Evolutionary conservation across 1,140 invertebrate genomes (phyloP).

Genomic region (Drosophila punjabiensis): DNA sequence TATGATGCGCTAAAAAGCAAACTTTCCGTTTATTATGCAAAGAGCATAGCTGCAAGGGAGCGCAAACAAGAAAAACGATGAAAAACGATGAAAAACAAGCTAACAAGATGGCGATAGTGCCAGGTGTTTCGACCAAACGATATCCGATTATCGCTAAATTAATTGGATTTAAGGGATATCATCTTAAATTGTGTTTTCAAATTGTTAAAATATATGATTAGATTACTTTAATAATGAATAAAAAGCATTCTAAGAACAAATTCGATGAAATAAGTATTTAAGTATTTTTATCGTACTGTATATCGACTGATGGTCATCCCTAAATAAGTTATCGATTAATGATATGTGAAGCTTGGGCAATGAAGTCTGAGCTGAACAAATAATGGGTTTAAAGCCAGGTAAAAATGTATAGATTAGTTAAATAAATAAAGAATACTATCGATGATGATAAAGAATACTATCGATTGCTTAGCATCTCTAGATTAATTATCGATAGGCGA

Average conservation of each 20-base stretch:
- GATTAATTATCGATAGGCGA: background rate
- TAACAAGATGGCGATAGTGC: conserved; percentile 23
- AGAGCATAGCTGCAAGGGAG: conserved; percentile 36
- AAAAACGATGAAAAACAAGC: conserved; percentile 8
- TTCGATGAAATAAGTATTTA: background rate
- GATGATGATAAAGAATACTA: background rate
- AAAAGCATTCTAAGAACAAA: background rate
- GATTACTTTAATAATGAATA: too few relatives aligned
- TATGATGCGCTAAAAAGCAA: conserved; percentile 71
- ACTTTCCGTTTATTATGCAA: conserved; percentile 72
- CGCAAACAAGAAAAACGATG: conserved; percentile 3
- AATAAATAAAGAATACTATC: background rate
- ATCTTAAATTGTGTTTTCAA: background rate
- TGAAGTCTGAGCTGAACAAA: background rate
- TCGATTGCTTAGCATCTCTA: background rate
- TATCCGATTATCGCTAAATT: conserved; percentile 9
- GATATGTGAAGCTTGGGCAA: background rate
- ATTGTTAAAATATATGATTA: background rate
- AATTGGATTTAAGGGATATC: background rate
- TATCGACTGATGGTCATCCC: background rate
- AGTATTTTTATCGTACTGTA: background rate
- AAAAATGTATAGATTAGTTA: background rate
- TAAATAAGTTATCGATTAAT: background rate
- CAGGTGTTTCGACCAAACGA: conserved; percentile 10
- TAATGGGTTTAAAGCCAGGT: background rate